Evolutionary conservation across 2,113 vertebrate species (phyloP).

Genomic region (Tiliqua scincoides): DNA sequence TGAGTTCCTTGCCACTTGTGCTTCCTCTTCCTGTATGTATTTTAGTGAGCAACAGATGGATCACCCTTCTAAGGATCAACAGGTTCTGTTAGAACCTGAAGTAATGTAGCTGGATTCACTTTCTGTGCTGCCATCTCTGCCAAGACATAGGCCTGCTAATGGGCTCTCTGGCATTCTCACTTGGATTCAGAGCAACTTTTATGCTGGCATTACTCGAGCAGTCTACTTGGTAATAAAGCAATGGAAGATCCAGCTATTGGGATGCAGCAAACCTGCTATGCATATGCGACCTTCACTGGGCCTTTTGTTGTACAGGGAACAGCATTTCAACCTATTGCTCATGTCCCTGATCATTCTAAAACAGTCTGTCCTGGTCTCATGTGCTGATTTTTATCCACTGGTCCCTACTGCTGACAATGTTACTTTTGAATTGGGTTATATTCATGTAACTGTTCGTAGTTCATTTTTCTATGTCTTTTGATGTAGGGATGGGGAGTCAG

Average conservation of each 20-base stretch:
- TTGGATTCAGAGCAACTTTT: too few relatives aligned
- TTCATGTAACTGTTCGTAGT: neutral
- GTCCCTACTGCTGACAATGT: neutral
- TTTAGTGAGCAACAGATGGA: too few relatives aligned
- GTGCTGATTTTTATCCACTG: neutral
- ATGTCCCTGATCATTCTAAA: neutral
- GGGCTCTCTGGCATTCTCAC: too few relatives aligned
- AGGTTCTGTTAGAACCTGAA: neutral
- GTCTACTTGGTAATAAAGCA: neutral
- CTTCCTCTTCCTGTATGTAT: neutral
- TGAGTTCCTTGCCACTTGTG: neutral
- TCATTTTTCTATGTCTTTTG: neutral
- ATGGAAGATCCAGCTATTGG: neutral
- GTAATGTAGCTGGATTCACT: neutral
- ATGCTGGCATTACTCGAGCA: too few relatives aligned
- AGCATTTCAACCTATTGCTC: neutral
- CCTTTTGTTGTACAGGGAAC: neutral
- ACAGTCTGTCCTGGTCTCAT: neutral
- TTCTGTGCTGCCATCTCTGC: too few relatives aligned
- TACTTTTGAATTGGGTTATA: too few relatives aligned
- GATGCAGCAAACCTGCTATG: neutral
- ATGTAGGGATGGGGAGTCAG: slow-evolving; percentile 95
- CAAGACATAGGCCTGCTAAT: too few relatives aligned
- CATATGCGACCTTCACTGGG: neutral
- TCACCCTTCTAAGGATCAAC: too few relatives aligned